Percentiles rank a stretch among this genome's conserved stretches.
Conservation (phyloP, 2,113 vertebrate genomes). For the Paradoxurus hermaphroditus region DNA sequence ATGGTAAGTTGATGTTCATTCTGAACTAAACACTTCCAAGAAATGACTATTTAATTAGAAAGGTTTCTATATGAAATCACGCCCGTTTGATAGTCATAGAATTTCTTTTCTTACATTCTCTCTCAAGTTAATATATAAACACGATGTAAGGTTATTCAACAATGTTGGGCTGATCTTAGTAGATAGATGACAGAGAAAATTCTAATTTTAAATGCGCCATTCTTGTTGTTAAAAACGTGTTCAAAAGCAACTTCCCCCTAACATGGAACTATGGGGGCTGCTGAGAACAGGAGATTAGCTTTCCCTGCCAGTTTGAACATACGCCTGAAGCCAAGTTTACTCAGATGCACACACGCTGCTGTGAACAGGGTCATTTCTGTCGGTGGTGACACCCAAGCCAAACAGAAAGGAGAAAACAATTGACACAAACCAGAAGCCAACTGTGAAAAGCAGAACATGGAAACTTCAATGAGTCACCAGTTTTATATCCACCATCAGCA, state of each 20-base stretch:
- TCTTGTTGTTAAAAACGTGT: background rate
- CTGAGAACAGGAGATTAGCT: background rate
- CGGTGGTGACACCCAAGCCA: background rate
- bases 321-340: background rate
- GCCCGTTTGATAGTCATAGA: background rate
- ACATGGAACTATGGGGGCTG: background rate
- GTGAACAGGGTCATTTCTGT: background rate
- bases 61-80: background rate
- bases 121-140: constrained; percentile 13
- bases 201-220: constrained; percentile 38
- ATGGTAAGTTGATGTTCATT: background rate
- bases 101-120: background rate
- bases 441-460: background rate
- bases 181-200: background rate
- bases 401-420: background rate
- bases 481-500: background rate
- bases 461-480: constrained; percentile 46
- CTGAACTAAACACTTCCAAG: constrained; percentile 27
- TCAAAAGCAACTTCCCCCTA: constrained; percentile 21
- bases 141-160: background rate
- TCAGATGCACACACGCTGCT: background rate
- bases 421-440: constrained; percentile 3
- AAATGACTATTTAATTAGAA: constrained; percentile 1
- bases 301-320: background rate
- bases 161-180: background rate